Conservation (phyloP, 2,888 invertebrate genomes). For the Falcaria lacertinaria region DNA sequence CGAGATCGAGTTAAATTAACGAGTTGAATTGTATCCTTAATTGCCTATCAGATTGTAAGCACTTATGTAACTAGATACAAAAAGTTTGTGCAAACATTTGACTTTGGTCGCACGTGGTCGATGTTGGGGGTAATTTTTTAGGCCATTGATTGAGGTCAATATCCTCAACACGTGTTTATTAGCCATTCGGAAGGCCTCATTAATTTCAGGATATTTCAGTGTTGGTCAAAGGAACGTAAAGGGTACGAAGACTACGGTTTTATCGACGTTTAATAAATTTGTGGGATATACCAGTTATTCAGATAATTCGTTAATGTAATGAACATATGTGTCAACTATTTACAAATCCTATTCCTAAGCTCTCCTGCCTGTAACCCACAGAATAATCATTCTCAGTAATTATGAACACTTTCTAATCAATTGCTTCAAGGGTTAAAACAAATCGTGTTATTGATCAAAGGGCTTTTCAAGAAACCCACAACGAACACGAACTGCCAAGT, state of each 20-base stretch:
- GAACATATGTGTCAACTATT: no score
- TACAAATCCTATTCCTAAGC: no score
- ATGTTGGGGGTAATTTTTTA: slow-evolving; percentile 47
- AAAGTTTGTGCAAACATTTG: slow-evolving; percentile 41
- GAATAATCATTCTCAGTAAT: no score
- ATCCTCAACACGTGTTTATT: slow-evolving; percentile 57
- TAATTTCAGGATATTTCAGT: slow-evolving; percentile 20
- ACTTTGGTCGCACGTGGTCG: slow-evolving; percentile 39
- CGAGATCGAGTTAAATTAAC: background rate
- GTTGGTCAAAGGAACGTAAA: slow-evolving; percentile 7
- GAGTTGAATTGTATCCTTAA: background rate
- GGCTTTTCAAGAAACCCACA: background rate
- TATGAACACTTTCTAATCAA: no score
- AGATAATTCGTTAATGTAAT: no score
- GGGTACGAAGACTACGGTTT: background rate
- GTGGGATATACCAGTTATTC: no score
- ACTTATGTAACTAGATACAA: no score
- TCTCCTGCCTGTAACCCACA: no score
- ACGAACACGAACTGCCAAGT: background rate
- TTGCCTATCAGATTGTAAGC: background rate
- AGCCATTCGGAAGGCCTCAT: slow-evolving; percentile 31
- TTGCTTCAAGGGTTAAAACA: no score
- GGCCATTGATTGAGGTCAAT: slow-evolving; percentile 40
- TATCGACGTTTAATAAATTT: no score
- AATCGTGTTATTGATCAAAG: background rate